Evolutionary conservation across 1,140 invertebrate species (phyloP), one percentile per base, ranked within the genome.

Genomic region (Atta colombica): DNA sequence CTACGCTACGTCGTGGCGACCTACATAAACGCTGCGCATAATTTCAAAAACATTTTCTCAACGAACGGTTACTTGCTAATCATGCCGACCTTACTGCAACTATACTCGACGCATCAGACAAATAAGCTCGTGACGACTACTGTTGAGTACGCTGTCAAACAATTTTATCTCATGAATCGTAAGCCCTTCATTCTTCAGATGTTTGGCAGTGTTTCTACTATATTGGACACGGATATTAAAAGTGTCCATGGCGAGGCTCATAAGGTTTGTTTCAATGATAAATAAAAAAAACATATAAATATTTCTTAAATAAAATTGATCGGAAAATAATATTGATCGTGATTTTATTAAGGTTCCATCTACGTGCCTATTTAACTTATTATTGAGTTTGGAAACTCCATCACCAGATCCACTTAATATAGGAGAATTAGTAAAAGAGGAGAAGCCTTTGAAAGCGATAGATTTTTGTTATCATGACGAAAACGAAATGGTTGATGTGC

Each of bases 21-120:
- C 0, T 99, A 99, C 92, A 98, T 99, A 77, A 99, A 99, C 95
- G 99, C 99, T 3, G 98, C 98, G 3, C 98, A 99, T 89, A 99
- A 99, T 96, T 99, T 99, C 94, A 99, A 99, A 95, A 99, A 99
- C 93, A 99, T 99, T 72, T 99, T 99, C 95, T 99, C 99, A 7
- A 99, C 98, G 6, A 99, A 99, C 95, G 99, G 99, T 5, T 99
- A 99, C 94, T 96, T 99, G 39, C 96, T 99, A 87, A 99, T 99
- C 74, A 99, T 99, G 97, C 99, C 99, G 28, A 99, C 99, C 0
- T 95, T 99, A 16, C 94, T 99, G 55, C 98, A 99, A 95, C 97
- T 99, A 35, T 99, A 99, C 95, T 99, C 98, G 5, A 99, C 99
- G 91, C 99, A 99, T 95, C 99, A 99, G 96, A 99, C 99, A 0